These are phyloP conservation scores for Trichosurus vulpecula DNA, from an alignment of 2,797 vertebrate species.

Conservation along the genomic window DNA sequence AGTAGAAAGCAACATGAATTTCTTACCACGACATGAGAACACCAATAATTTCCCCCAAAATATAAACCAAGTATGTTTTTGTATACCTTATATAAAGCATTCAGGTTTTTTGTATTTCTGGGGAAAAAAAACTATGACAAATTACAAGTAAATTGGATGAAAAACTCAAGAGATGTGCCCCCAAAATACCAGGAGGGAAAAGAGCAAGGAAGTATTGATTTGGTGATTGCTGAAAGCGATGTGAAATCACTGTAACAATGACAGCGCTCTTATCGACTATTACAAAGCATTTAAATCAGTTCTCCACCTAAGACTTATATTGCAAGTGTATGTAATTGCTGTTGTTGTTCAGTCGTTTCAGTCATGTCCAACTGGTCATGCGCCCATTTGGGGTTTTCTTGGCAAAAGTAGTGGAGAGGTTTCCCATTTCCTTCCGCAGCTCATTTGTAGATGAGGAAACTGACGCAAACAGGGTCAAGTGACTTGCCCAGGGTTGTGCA, in stretches of 20 bases:
- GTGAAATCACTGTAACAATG: not conserved
- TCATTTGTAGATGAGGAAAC: not conserved
- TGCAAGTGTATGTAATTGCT: not conserved
- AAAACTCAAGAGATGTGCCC: not conserved
- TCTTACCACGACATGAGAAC: not conserved
- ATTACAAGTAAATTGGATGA: not conserved
- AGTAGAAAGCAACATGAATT: not conserved
- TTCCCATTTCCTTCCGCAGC: not conserved
- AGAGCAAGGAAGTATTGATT: not conserved
- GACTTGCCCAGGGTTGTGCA: not conserved
- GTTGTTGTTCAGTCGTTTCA: not conserved
- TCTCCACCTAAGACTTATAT: not conserved
- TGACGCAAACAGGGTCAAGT: not conserved
- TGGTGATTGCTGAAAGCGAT: not conserved
- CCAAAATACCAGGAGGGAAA: not conserved
- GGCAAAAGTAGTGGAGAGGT: not conserved
- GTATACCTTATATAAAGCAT: not conserved
- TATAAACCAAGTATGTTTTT: not conserved
- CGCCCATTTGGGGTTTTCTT: not conserved
- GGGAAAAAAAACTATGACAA: not conserved
- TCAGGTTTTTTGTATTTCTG: not conserved
- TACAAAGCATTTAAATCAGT: not conserved
- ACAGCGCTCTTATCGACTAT: not conserved
- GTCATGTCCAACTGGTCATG: not conserved
- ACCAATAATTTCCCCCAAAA: not conserved